phyloP scores from a whole-genome alignment of 1,140 invertebrate species.

The Caerostris darwini region DNA sequence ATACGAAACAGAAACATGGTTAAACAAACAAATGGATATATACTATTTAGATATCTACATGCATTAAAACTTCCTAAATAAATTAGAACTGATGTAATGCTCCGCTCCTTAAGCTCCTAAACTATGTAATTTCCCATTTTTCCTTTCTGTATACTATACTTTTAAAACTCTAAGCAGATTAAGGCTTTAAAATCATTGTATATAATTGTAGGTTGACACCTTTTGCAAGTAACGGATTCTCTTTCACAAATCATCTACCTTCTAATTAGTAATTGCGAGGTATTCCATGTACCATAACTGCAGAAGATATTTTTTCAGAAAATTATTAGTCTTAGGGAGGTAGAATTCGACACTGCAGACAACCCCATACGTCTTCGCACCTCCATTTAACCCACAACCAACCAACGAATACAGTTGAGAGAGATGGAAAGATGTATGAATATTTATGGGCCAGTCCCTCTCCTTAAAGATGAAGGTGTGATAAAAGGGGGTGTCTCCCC shows the following conservation, averaged over 20 bases:
- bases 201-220: background rate
- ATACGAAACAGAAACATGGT: too few species aligned
- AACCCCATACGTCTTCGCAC: too few species aligned
- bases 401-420: too few species aligned
- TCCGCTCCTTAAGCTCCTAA: background rate
- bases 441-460: background rate
- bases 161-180: background rate
- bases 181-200: slow-evolving; percentile 15
- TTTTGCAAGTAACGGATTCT: background rate
- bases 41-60: too few species aligned
- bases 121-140: background rate
- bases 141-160: background rate
- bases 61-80: background rate
- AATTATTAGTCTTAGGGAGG: too few species aligned
- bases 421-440: background rate
- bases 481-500: background rate
- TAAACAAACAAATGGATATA: too few species aligned
- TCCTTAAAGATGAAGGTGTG: background rate
- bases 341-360: too few species aligned
- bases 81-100: background rate
- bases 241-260: too few species aligned
- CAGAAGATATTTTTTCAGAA: too few species aligned
- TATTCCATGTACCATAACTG: too few species aligned
- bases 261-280: too few species aligned
- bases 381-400: too few species aligned